Base-by-base conservation (phyloP, 2,113 vertebrate genomes). In the Catharus minimus region DNA sequence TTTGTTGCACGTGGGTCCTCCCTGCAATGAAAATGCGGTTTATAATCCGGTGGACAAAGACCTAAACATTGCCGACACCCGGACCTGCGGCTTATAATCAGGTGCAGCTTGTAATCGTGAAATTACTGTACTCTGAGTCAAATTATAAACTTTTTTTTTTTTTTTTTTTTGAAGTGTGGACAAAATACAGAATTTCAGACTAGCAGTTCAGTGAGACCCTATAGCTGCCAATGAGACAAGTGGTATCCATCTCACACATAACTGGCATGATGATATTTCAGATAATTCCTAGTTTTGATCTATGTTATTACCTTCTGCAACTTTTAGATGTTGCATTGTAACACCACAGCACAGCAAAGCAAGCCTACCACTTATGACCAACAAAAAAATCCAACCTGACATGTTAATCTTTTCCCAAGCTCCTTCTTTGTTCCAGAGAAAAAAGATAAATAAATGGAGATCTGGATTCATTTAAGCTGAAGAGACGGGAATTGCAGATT, bases 331-430 rank as follows among this genome's bases (percentile, higher is more conserved):
- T 50, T 50, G 22, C 7, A 56, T 69, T 50, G 13, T 80, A 41
- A 36, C 17, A 43, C 17, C 36, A 36, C 46, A 66, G 15, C n/a
- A 30, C 10, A 75, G 15, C 18, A 87, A 52, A 49, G 30, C 18
- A 65, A 81, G 15, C 6, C 22, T 72, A 28, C 12, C 7, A 64
- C 7, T 60, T 32, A 50, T 0, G 0, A 22, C 33, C 79, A 89
- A 62, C 2, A 5, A 52, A 11, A 4, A 44, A 30, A 4, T 1
- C 9, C 38, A 67, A 15, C 13, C 2, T 41, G 41, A 61, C 5
- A 11, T 13, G 3, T 57, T 73, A 41, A 20, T 44, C 4, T 83
- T 66, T 26, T 44, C 33, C 65, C 21, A 33, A 55, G 7, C 3
- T 69, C 28, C 15, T 74, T 52, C 22, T 65, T 64, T 49, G 8